Conservation (phyloP, 2,888 invertebrate genomes). For the Rhagonycha lutea region DNA sequence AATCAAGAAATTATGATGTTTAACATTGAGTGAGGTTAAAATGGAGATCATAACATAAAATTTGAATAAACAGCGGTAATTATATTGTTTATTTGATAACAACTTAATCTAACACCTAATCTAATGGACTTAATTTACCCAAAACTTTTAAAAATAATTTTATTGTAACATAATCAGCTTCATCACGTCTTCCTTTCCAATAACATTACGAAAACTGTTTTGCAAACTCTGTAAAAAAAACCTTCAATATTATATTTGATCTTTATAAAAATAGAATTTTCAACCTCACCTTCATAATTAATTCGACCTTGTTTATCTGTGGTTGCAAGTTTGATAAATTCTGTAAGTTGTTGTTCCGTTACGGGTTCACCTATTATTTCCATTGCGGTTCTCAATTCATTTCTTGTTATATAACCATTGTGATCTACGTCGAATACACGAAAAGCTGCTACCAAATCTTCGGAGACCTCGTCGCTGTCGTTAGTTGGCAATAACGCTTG, state of each 20-base stretch:
- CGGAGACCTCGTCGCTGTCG: constrained; percentile 67
- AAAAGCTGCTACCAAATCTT: constrained; percentile 86
- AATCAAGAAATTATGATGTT: no score
- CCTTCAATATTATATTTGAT: neutral
- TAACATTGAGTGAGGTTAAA: neutral
- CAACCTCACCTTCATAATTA: constrained; percentile 74
- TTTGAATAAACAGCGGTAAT: neutral
- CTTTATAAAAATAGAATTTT: neutral
- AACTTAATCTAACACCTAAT: neutral
- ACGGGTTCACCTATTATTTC: constrained; percentile 82
- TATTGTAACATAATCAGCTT: neutral
- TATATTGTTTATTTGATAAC: neutral
- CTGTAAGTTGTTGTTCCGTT: constrained; percentile 74
- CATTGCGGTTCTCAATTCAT: constrained; percentile 77
- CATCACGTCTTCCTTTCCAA: neutral
- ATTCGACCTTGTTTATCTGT: constrained; percentile 80
- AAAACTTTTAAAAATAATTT: neutral
- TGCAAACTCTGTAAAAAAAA: constrained; percentile 61
- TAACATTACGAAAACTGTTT: constrained; percentile 60
- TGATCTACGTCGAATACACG: constrained; percentile 88
- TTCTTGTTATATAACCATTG: constrained; percentile 86
- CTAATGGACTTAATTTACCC: neutral
- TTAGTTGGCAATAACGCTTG: constrained; percentile 67
- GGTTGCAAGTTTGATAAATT: constrained; percentile 75
- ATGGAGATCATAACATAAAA: neutral